Conservation (phyloP, 1,140 invertebrate species). For the Armadillidium nasatum region DNA sequence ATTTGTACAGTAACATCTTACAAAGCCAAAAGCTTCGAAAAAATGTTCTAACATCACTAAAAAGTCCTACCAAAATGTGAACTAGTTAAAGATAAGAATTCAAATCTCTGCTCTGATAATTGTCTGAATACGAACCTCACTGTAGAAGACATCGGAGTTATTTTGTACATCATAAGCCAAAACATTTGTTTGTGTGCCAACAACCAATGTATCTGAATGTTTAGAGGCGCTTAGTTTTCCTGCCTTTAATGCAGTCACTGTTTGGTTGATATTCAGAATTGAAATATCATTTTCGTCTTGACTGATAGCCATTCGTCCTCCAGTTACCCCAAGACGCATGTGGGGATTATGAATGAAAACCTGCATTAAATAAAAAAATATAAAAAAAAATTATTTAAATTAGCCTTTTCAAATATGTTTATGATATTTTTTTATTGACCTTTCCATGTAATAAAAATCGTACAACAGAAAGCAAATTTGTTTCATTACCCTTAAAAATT, state of each 20-base stretch:
- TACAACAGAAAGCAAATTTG: too few relatives aligned
- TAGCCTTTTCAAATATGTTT: too few relatives aligned
- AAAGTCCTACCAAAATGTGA: not conserved
- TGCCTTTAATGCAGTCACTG: conserved; percentile 64
- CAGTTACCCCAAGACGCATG: conserved; percentile 54
- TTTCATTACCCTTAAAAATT: too few relatives aligned
- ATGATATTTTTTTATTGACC: too few relatives aligned
- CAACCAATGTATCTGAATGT: conserved; percentile 69
- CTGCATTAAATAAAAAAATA: conserved; percentile 56
- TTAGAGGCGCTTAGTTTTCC: conserved; percentile 58
- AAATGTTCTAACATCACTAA: too few relatives aligned
- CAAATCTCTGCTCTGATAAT: not conserved
- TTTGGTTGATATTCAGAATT: conserved; percentile 75
- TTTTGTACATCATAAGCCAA: conserved; percentile 86
- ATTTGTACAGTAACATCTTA: too few relatives aligned
- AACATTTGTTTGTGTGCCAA: conserved; percentile 80
- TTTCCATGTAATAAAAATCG: too few relatives aligned
- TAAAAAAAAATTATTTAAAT: too few relatives aligned
- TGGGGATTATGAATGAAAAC: conserved; percentile 78
- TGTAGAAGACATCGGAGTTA: conserved; percentile 86
- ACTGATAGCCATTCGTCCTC: conserved; percentile 56
- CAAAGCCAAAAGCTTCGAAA: too few relatives aligned
- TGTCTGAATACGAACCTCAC: conserved; percentile 56
- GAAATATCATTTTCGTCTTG: conserved; percentile 63
- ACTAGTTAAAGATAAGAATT: not conserved